Conservation (phyloP, 1,140 invertebrate species). For the Drosophila ficusphila region DNA sequence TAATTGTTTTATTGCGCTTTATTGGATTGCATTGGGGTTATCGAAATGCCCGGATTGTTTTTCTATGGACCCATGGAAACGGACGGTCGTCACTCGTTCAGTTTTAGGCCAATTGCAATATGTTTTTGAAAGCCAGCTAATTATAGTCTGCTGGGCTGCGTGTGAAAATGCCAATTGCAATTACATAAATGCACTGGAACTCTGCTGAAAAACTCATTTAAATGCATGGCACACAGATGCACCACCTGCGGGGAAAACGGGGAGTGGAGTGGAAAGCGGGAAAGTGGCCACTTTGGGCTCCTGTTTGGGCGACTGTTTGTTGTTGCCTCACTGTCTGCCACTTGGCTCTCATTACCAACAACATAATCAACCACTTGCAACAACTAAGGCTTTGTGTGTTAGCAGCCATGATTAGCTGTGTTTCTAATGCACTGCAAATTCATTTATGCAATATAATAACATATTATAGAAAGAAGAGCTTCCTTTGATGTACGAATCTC, state of each 20-base stretch:
- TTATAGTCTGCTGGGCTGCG: slow-evolving; percentile 36
- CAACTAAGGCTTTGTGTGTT: slow-evolving; percentile 32
- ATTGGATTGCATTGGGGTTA: slow-evolving; percentile 51
- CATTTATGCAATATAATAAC: neutral
- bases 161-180: slow-evolving; percentile 46
- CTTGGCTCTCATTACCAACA: slow-evolving; percentile 70
- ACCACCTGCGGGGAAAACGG: slow-evolving; percentile 11
- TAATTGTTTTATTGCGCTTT: slow-evolving; percentile 68
- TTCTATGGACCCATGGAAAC: slow-evolving; percentile 10
- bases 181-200: slow-evolving; percentile 48
- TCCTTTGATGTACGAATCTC: no score
- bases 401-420: slow-evolving; percentile 46
- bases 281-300: slow-evolving; percentile 15
- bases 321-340: slow-evolving; percentile 32
- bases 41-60: slow-evolving; percentile 22
- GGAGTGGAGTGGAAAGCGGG: neutral
- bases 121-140: slow-evolving; percentile 37
- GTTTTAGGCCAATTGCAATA: slow-evolving; percentile 19
- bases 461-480: no score
- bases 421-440: neutral
- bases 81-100: neutral
- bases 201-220: slow-evolving; percentile 60
- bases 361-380: slow-evolving; percentile 71
- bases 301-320: slow-evolving; percentile 19
- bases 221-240: slow-evolving; percentile 47